A percentile compares a stretch with the other conserved stretches of the same genome.
phyloP scores from a whole-genome alignment of 2,113 vertebrate species.

The Vulpes lagopus region DNA sequence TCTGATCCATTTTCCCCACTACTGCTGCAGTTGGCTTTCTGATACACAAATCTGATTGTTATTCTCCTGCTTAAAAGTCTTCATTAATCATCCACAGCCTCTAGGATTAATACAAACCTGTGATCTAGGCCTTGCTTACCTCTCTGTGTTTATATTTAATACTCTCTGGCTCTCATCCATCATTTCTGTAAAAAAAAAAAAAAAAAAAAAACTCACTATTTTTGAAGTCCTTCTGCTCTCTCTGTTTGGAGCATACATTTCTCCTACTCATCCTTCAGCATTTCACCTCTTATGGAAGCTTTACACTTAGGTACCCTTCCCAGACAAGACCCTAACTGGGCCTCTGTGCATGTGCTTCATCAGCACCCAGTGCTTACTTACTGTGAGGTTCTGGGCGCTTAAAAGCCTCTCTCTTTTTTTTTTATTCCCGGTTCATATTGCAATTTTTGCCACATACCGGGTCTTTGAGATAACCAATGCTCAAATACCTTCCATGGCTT shows the following conservation, averaged over 20 bases:
- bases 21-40: not conserved
- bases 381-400: not conserved
- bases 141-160: constrained; percentile 51
- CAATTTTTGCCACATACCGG: not conserved
- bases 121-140: constrained; percentile 28
- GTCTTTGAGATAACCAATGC: constrained; percentile 6
- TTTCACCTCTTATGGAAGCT: not conserved
- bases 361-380: not conserved
- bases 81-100: constrained; percentile 4
- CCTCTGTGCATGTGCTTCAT: not conserved
- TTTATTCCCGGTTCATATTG: not conserved
- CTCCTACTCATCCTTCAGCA: not conserved
- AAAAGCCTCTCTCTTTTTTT: not conserved
- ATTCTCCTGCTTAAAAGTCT: constrained; percentile 42
- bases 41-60: constrained; percentile 49
- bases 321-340: not conserved
- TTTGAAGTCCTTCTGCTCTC: not conserved
- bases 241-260: not conserved
- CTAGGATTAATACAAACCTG: not conserved
- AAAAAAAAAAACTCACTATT: not conserved
- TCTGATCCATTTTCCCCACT: not conserved
- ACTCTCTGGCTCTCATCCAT: not conserved
- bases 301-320: not conserved
- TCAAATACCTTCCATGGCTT: not conserved
- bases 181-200: constrained; percentile 33